Evolutionary conservation across 2,113 vertebrate species (phyloP), one percentile per base, ranked within the genome.

Genomic region (Podarcis raffonei): DNA sequence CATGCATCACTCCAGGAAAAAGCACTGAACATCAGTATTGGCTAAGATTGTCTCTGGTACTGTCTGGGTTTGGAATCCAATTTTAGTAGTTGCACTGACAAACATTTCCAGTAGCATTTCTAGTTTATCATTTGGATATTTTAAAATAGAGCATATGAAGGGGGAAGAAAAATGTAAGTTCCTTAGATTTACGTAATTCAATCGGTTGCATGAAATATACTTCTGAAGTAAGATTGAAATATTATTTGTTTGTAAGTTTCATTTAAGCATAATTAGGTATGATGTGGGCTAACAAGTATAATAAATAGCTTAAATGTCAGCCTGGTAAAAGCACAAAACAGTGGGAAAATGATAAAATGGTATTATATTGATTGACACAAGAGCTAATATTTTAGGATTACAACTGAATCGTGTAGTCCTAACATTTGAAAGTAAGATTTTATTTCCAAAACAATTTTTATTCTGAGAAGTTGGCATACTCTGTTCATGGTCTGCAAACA

Each of bases 401-500:
- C 53, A 87, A 57, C n/a, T 74, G 35, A 59, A 53, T 32, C 39
- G 30, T n/a, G 5, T 80, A 35, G 6, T 80, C 3, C 11, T 32
- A 86, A 16, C 23, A 76, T 76, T 62, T 77, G 8, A 35, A 22
- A 88, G 9, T 83, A 32, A 53, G 22, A 66, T 68, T 75, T 42
- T 37, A 30, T 65, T 42, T 82, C 69, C 48, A 27, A 65, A 7
- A 20, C 39, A 32, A 25, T 27, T 23, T 75, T 68, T 69, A 27
- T 25, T 66, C 20, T 66, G 59, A 77, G 48, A 69, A 77, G 27
- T 9, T 74, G 59, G 5, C 35, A 32, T 69, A 15, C 69, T 86
- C 72, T 78, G 39, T 0, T 0, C 39, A 2, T 32, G 27, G 30
- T 0, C 0, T 35, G 16, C 37, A 3, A 0, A 12, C 20, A 69